Evolutionary conservation across 2,113 vertebrate genomes (phyloP).

Genomic region (Proteles cristata): DNA sequence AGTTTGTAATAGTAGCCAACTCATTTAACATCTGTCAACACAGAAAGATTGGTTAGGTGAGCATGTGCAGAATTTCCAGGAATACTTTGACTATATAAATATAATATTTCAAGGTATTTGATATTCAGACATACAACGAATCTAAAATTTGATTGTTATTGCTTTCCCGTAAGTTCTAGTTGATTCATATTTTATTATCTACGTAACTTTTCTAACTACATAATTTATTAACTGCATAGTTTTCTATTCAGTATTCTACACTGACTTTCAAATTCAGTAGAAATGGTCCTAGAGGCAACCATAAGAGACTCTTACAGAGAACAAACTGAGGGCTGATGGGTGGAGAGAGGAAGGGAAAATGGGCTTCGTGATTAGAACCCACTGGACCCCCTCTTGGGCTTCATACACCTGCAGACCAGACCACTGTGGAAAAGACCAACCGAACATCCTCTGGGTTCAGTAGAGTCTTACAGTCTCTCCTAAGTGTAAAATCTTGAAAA

Average conservation of each 20-base stretch:
- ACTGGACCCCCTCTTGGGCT: background rate
- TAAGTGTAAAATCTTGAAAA: background rate
- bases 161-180: background rate
- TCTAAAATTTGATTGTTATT: background rate
- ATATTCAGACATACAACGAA: background rate
- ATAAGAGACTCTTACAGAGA: too few relatives aligned
- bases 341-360: background rate
- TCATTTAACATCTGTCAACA: background rate
- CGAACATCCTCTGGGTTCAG: background rate
- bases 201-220: background rate
- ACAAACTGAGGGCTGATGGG: too few relatives aligned
- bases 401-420: background rate
- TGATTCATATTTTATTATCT: background rate
- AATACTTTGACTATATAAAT: conserved; percentile 15
- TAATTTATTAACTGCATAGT: background rate
- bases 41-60: background rate
- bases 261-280: background rate
- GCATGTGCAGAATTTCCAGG: background rate
- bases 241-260: background rate
- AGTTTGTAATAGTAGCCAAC: background rate
- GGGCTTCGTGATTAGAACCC: background rate
- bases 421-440: background rate
- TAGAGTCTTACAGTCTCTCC: background rate
- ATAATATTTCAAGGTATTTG: background rate
- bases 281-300: background rate